phyloP scores from a whole-genome alignment of 2,113 vertebrate species.

The Nothoprocta pentlandii region DNA sequence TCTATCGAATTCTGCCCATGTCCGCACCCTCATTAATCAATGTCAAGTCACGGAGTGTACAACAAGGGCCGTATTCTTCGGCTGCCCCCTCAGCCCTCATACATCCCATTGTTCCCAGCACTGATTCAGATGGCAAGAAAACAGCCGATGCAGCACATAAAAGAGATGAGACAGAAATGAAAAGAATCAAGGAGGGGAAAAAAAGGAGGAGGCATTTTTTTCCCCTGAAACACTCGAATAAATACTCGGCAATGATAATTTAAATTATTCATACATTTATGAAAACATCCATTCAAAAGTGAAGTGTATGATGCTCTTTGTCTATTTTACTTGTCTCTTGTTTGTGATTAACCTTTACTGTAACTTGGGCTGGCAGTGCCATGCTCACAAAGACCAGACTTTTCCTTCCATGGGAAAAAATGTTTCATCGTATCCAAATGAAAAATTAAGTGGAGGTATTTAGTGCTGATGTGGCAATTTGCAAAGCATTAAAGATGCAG shows the following conservation, averaged over 20 bases:
- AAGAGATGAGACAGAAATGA: constrained; percentile 91
- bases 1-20: constrained; percentile 89
- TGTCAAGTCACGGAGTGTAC: constrained; percentile 83
- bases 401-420: constrained; percentile 90
- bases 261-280: constrained; percentile 95
- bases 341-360: constrained; percentile 93
- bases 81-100: constrained; percentile 87
- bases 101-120: constrained; percentile 89
- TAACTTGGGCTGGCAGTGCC: constrained; percentile 83
- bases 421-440: constrained; percentile 79
- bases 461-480: constrained; percentile 82
- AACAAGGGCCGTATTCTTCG: constrained; percentile 90
- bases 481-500: constrained; percentile 68
- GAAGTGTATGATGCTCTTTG: constrained; percentile 92
- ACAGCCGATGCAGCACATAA: constrained; percentile 89
- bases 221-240: constrained; percentile 84
- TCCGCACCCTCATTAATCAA: constrained; percentile 94
- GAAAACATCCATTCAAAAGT: constrained; percentile 89
- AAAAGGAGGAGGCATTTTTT: constrained; percentile 83
- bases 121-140: constrained; percentile 92
- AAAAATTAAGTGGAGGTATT: constrained; percentile 78
- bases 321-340: constrained; percentile 89
- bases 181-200: constrained; percentile 81
- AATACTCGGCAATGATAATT: constrained; percentile 87
- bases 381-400: constrained; percentile 84